Conservation (phyloP, 2,888 invertebrate genomes). For the Aplocera efformata region DNA sequence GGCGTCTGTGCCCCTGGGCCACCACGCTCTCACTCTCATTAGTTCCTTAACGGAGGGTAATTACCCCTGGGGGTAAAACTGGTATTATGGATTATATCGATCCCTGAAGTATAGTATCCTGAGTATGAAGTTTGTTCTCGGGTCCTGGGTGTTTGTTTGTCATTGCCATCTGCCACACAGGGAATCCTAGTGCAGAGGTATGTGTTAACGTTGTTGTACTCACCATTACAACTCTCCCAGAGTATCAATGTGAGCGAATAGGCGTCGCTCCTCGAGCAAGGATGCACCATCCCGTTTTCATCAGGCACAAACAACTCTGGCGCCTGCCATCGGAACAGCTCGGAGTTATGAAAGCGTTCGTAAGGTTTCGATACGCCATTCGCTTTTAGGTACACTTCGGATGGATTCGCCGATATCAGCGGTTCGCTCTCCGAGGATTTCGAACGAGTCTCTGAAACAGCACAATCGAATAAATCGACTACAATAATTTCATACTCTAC, state of each 20-base stretch:
- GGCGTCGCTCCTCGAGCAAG: constrained; percentile 63
- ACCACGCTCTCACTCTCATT: too few relatives aligned
- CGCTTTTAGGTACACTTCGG: constrained; percentile 49
- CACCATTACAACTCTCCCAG: constrained; percentile 75
- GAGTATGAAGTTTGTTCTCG: too few relatives aligned
- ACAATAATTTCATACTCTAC: too few relatives aligned
- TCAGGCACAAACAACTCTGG: constrained; percentile 65
- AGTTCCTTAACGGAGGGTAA: too few relatives aligned
- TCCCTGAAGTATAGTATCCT: too few relatives aligned
- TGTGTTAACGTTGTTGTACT: too few relatives aligned
- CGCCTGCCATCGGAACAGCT: constrained; percentile 65
- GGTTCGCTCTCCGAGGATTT: constrained; percentile 53
- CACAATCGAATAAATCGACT: constrained; percentile 1
- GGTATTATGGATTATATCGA: too few relatives aligned
- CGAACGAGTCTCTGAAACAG: constrained; percentile 44
- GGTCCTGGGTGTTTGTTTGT: too few relatives aligned
- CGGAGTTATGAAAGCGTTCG: constrained; percentile 40
- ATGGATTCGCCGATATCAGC: constrained; percentile 53
- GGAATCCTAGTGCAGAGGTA: too few relatives aligned
- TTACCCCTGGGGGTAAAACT: too few relatives aligned
- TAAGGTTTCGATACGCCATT: constrained; percentile 51
- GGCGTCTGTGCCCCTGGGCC: too few relatives aligned
- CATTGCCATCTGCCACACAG: too few relatives aligned
- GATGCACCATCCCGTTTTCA: constrained; percentile 52
- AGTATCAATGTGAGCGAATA: constrained; percentile 64